Evolutionary conservation across 2,113 vertebrate species (phyloP).

Genomic region (Anarhynchus alexandrinus): DNA sequence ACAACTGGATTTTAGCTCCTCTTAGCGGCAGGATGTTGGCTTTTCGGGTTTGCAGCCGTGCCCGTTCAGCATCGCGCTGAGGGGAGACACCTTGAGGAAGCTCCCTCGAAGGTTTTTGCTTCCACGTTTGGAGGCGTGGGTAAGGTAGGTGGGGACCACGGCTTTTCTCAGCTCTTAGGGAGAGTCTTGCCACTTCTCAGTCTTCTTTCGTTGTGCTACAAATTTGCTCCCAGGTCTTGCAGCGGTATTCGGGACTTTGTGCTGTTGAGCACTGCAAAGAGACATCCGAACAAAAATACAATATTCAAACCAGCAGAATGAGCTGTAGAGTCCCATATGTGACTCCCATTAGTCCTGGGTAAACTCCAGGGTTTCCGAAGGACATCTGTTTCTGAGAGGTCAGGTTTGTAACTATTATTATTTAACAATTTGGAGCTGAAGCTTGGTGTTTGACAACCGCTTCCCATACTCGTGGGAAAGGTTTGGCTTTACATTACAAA

Average conservation of each 20-base stretch:
- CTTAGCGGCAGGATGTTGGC: not conserved
- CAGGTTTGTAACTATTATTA: not conserved
- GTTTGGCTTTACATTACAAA: not conserved
- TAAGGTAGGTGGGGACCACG: not conserved
- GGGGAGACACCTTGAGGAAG: not conserved
- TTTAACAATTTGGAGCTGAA: not conserved
- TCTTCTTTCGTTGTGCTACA: not conserved
- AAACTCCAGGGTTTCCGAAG: not conserved
- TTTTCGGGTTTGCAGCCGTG: not conserved
- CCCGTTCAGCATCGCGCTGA: not conserved
- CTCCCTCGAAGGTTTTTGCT: not conserved
- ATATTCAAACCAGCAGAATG: not conserved
- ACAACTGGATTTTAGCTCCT: conserved; percentile 29
- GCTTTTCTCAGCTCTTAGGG: not conserved
- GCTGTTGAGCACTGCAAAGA: not conserved
- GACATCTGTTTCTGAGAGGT: not conserved
- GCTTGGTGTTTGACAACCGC: not conserved
- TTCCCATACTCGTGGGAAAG: not conserved
- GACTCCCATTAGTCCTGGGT: not conserved
- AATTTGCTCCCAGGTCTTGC: not conserved
- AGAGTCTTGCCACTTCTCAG: not conserved
- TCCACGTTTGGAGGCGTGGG: not conserved
- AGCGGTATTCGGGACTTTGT: accelerated
- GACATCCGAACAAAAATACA: not conserved
- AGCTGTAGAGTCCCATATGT: not conserved